Evolutionary conservation across 2,797 vertebrate species (phyloP).

Genomic region (Cuculus canorus): DNA sequence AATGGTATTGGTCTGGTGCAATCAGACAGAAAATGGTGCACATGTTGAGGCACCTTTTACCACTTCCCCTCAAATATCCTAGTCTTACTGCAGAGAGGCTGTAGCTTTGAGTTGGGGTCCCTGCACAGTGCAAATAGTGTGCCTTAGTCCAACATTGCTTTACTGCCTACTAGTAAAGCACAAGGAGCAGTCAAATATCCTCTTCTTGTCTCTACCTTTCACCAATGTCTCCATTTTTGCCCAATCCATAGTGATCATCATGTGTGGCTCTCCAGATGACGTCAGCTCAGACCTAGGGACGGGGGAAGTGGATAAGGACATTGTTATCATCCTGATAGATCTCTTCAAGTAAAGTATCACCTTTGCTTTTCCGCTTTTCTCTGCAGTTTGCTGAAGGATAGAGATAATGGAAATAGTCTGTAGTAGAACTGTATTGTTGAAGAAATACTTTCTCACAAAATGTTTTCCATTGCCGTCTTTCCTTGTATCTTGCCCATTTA

Average conservation of each 20-base stretch:
- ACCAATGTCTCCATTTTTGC: background rate
- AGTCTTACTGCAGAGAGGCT: background rate
- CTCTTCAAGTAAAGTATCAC: constrained; percentile 87
- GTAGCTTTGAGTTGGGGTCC: background rate
- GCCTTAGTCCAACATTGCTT: background rate
- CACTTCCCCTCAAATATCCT: background rate
- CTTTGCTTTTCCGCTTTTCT: background rate
- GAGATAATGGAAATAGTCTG: background rate
- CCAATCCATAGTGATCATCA: constrained; percentile 84
- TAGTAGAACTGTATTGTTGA: background rate
- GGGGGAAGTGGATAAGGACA: constrained; percentile 67
- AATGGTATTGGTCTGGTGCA: background rate
- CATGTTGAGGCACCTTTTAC: background rate
- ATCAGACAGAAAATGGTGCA: background rate
- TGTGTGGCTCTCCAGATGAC: constrained; percentile 82
- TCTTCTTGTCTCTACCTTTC: background rate
- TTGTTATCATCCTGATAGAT: constrained; percentile 90
- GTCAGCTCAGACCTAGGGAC: constrained; percentile 68
- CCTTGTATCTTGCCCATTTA: background rate
- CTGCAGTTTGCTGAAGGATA: background rate
- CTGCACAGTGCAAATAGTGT: background rate
- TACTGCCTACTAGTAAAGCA: background rate
- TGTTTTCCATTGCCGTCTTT: background rate
- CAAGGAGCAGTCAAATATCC: background rate
- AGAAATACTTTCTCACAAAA: background rate